A percentile compares a stretch with the other conserved stretches of the same genome.
Evolutionary conservation across 2,113 vertebrate species (phyloP).

Genomic region (Ciconia maguari): DNA sequence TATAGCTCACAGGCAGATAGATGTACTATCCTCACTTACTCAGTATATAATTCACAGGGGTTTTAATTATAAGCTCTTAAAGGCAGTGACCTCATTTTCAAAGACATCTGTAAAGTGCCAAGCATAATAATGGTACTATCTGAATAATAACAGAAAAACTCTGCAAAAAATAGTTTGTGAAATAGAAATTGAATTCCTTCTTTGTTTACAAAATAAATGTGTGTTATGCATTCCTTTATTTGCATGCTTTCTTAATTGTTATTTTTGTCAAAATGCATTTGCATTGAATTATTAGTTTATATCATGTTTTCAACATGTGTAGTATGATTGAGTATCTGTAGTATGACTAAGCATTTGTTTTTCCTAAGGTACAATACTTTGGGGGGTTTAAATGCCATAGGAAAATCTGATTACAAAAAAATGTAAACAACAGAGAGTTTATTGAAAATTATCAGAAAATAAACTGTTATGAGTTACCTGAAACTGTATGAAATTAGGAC

Average conservation of each 20-base stretch:
- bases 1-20: not conserved
- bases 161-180: not conserved
- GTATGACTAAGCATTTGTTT: not conserved
- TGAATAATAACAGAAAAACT: not conserved
- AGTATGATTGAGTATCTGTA: not conserved
- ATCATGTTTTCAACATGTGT: not conserved
- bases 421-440: not conserved
- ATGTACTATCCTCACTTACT: not conserved
- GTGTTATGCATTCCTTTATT: not conserved
- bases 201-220: not conserved
- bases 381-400: not conserved
- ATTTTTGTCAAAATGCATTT: not conserved
- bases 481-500: not conserved
- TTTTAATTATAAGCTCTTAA: conserved; percentile 50
- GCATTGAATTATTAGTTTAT: not conserved
- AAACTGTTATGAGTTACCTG: not conserved
- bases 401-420: not conserved
- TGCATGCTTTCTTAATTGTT: not conserved
- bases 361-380: not conserved
- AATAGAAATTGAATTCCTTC: not conserved
- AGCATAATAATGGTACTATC: not conserved
- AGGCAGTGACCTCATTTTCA: conserved; percentile 57
- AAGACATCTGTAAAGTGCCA: conserved; percentile 46
- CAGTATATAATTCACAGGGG: conserved; percentile 21
- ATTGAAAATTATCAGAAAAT: not conserved